Conservation (phyloP, 2,797 vertebrate species). For the Neosilurus hyrtlii region DNA sequence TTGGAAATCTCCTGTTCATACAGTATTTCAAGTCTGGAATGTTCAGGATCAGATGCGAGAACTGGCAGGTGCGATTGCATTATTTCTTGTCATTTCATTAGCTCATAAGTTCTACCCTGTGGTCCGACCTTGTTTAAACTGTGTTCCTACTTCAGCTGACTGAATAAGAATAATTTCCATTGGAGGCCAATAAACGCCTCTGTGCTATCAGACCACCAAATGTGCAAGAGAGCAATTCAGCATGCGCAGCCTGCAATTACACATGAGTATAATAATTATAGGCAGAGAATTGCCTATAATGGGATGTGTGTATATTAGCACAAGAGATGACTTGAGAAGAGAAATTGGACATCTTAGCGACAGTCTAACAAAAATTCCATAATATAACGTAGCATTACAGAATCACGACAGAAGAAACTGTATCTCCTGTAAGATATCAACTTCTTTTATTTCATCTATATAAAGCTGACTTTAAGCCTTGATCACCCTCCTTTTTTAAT, state of each 20-base stretch:
- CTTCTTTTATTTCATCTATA: not conserved
- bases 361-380: not conserved
- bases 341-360: not conserved
- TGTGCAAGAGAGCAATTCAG: slow-evolving; percentile 19
- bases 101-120: slow-evolving; percentile 1
- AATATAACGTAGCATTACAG: not conserved
- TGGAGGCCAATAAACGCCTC: slow-evolving; percentile 31
- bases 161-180: slow-evolving; percentile 2
- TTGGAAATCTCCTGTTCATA: not conserved
- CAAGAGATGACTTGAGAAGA: not conserved
- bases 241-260: slow-evolving; percentile 27
- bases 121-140: slow-evolving; percentile 30
- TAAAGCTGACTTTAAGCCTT: not conserved
- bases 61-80: slow-evolving; percentile 12
- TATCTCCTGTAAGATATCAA: not conserved
- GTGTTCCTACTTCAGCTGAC: slow-evolving; percentile 14
- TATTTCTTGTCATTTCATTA: slow-evolving; percentile 33
- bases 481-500: not conserved
- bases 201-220: slow-evolving; percentile 3
- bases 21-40: not conserved
- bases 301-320: slow-evolving; percentile 7
- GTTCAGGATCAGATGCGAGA: slow-evolving; percentile 3
- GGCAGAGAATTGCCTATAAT: not conserved
- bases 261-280: slow-evolving; percentile 40
- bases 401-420: not conserved